Evolutionary conservation across 2,888 invertebrate species (phyloP).

Genomic region (Lagria hirta): DNA sequence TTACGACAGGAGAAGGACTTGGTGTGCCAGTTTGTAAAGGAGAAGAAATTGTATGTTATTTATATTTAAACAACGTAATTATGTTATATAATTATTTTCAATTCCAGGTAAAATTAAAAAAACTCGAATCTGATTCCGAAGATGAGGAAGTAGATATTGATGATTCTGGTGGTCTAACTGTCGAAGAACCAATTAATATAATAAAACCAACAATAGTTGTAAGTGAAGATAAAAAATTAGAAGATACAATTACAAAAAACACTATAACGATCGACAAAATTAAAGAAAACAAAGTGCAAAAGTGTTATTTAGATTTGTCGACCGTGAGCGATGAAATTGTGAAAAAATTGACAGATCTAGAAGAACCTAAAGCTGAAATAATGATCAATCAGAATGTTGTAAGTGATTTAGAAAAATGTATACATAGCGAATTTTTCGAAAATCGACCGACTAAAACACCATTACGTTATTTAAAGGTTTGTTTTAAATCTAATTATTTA

Average conservation of each 20-base stretch:
- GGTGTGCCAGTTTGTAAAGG: slow-evolving; percentile 62
- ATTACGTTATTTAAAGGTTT: slow-evolving; percentile 58
- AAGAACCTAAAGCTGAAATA: slow-evolving; percentile 55
- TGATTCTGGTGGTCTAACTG: slow-evolving; percentile 53
- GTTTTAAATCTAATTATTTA: no score
- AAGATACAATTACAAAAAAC: slow-evolving; percentile 10
- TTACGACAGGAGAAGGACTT: slow-evolving; percentile 58
- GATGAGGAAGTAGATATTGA: slow-evolving; percentile 65
- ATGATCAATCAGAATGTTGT: slow-evolving; percentile 50
- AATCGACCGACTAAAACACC: slow-evolving; percentile 59
- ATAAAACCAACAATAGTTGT: slow-evolving; percentile 4
- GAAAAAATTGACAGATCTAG: slow-evolving; percentile 45
- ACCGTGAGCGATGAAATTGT: slow-evolving; percentile 35
- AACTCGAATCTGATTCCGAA: slow-evolving; percentile 45
- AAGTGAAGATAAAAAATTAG: slow-evolving; percentile 8
- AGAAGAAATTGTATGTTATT: slow-evolving; percentile 52
- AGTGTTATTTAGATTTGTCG: slow-evolving; percentile 32
- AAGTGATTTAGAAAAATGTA: slow-evolving; percentile 58
- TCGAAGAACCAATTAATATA: slow-evolving; percentile 7
- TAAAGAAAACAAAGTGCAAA: slow-evolving; percentile 25
- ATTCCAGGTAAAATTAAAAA: slow-evolving; percentile 50
- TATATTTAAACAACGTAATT: no score
- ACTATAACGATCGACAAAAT: no score
- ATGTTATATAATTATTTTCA: slow-evolving; percentile 7
- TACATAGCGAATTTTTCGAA: slow-evolving; percentile 62